A percentile compares a stretch with the other conserved stretches of the same genome.
These are phyloP conservation scores for Drosophila novamexicana DNA, from an alignment of 1,140 invertebrate genomes.

Conservation along the genomic window DNA sequence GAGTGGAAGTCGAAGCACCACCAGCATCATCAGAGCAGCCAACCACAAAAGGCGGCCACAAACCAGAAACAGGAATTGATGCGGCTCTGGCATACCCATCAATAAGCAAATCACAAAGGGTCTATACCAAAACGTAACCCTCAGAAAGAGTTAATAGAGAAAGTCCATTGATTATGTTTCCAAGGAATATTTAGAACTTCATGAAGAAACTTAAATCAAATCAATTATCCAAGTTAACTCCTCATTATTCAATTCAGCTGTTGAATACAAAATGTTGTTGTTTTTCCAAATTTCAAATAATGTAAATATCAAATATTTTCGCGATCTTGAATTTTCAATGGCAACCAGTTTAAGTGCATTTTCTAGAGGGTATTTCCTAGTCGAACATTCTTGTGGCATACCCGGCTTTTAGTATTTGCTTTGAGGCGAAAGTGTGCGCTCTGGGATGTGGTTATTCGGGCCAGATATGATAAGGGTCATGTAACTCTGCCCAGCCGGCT, in stretches of 20 bases:
- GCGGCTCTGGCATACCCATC: slow-evolving; percentile 40
- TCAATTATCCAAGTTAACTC: no score
- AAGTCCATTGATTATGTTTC: no score
- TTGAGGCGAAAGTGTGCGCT: slow-evolving; percentile 70
- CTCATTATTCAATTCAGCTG: no score
- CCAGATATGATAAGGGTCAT: slow-evolving; percentile 50
- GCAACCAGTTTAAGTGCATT: no score
- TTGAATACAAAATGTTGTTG: no score
- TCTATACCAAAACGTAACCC: not conserved
- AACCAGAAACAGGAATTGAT: slow-evolving; percentile 65
- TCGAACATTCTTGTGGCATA: not conserved
- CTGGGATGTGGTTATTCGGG: slow-evolving; percentile 55
- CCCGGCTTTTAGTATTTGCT: slow-evolving; percentile 53
- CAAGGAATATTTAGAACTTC: no score
- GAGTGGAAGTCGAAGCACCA: slow-evolving; percentile 37
- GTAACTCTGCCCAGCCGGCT: slow-evolving; percentile 24
- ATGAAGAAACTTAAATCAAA: no score
- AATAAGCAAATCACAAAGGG: not conserved
- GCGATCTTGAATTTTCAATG: no score
- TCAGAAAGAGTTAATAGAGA: no score
- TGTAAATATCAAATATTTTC: no score
- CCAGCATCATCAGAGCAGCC: slow-evolving; percentile 35
- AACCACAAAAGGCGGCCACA: slow-evolving; percentile 41
- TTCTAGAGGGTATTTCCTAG: slow-evolving; percentile 5
- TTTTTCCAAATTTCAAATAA: no score